These are phyloP conservation scores for Trachurus trachurus DNA, from an alignment of 2,797 vertebrate species.

Conservation along the genomic window DNA sequence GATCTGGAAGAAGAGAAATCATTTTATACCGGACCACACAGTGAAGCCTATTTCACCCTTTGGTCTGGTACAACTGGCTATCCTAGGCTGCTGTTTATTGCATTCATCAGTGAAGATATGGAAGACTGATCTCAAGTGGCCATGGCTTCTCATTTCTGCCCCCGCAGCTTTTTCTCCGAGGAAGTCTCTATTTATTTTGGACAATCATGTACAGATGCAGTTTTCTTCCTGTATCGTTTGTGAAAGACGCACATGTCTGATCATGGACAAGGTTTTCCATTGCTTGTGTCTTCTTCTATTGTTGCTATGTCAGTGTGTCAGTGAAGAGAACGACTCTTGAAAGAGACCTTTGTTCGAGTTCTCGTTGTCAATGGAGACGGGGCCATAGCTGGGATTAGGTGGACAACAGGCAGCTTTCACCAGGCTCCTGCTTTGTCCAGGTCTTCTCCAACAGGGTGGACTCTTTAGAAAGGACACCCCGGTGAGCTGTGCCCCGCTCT, in stretches of 20 bases:
- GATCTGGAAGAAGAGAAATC: slow-evolving; percentile 75
- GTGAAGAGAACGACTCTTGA: slow-evolving; percentile 77
- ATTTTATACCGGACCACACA: slow-evolving; percentile 60
- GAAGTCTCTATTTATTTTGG: slow-evolving; percentile 47
- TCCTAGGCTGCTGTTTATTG: slow-evolving; percentile 57
- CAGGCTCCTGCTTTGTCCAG: slow-evolving; percentile 77
- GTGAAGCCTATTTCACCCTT: slow-evolving; percentile 66
- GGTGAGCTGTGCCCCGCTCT: slow-evolving; percentile 75
- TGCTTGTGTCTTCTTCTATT: slow-evolving; percentile 72
- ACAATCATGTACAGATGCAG: slow-evolving; percentile 45
- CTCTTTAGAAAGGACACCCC: slow-evolving; percentile 79
- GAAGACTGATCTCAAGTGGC: slow-evolving; percentile 22
- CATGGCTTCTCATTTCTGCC: slow-evolving; percentile 35
- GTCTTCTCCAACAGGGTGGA: slow-evolving; percentile 75
- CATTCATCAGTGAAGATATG: slow-evolving; percentile 58
- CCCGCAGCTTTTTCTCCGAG: slow-evolving; percentile 18
- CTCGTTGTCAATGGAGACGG: slow-evolving; percentile 79
- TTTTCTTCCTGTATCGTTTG: slow-evolving; percentile 60
- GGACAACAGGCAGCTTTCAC: slow-evolving; percentile 83
- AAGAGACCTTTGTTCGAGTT: slow-evolving; percentile 80
- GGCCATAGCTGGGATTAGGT: slow-evolving; percentile 77
- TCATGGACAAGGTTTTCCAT: slow-evolving; percentile 69
- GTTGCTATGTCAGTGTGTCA: slow-evolving; percentile 73
- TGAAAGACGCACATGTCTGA: slow-evolving; percentile 59
- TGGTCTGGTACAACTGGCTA: slow-evolving; percentile 41